Evolutionary conservation across 2,888 invertebrate genomes (phyloP), one percentile per base, ranked within the genome.

Genomic region (Mesochorus sp.): DNA sequence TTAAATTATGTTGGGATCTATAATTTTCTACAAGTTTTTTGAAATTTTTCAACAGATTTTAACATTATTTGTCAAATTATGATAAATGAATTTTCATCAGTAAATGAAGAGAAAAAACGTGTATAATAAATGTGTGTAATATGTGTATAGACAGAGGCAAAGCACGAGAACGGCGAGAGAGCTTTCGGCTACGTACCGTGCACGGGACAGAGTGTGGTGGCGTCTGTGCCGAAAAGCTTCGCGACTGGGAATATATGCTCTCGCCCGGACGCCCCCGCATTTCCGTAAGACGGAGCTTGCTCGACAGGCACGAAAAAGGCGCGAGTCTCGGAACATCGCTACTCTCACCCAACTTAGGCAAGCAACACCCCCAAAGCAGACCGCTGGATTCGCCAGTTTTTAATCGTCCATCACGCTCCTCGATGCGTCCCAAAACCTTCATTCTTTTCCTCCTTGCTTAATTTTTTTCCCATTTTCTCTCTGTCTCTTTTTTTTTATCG

Each of bases 301-400:
- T 76, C 88, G 86, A 89, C 87, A 89, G 88, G 90, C 90, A 90
- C 90, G 90, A 90, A 90, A 90, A 90, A 90, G 90, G 90, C 88
- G 88, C 86, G 90, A 87, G 84, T 88, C 86, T 86, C 85, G 86
- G 86, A 81, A 77, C 89, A 84, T 88, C 88, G 88, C 85, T 88
- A 88, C 83, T 88, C 89, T 86, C 86, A 83, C 87, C 83, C 88
- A 85, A 89, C 89, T 88, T 88, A 88, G 88, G 87, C 85, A 88
- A 66, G 64, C 72, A 72, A 61, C 81, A n/a, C n/a, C n/a, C n/a
- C 73, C 78, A 59, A 80, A 72, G 64, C 74, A 62, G 75, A 79
- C 21, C 66, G 59, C 80, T 82, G 82, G 81, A 81, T 81, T 78
- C 76, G 76, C 74, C 73, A 78, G 75, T 67, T 81, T 80, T 79